Conservation (phyloP, 2,888 invertebrate genomes). For the Isotomurus palustris region DNA sequence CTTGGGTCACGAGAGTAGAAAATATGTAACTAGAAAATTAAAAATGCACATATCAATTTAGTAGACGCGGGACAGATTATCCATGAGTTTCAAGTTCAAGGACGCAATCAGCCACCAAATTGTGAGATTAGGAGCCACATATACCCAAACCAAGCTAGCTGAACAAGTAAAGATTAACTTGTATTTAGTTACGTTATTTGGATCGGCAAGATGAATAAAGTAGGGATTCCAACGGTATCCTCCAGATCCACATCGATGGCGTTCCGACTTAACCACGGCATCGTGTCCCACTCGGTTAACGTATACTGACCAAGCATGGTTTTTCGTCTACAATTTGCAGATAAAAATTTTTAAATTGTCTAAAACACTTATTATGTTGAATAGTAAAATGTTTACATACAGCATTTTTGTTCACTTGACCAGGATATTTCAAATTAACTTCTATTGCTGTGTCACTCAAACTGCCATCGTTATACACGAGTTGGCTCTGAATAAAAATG, state of each 20-base stretch:
- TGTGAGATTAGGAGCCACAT: no score
- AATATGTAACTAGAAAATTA: no score
- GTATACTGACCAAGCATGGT: conserved; percentile 79
- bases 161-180: conserved; percentile 82
- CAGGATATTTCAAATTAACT: conserved; percentile 81
- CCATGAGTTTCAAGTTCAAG: no score
- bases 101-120: no score
- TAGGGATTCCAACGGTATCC: conserved; percentile 90
- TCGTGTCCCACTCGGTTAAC: conserved; percentile 90
- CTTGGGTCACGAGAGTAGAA: no score
- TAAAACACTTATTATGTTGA: background rate
- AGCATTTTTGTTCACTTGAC: conserved; percentile 73
- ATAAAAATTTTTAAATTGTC: conserved; percentile 1
- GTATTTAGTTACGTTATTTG: conserved; percentile 65
- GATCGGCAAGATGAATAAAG: conserved; percentile 84
- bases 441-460: conserved; percentile 86
- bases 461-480: conserved; percentile 79
- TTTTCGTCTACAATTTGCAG: conserved; percentile 62
- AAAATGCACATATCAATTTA: no score
- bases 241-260: conserved; percentile 80
- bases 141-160: no score
- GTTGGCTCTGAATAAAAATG: conserved; percentile 61
- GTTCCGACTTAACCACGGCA: conserved; percentile 72
- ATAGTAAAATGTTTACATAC: conserved; percentile 52
- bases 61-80: no score